Percentiles rank a stretch among this genome's conserved stretches.
phyloP scores from a whole-genome alignment of 2,888 invertebrate genomes.

The Drosophila nigricruria region DNA sequence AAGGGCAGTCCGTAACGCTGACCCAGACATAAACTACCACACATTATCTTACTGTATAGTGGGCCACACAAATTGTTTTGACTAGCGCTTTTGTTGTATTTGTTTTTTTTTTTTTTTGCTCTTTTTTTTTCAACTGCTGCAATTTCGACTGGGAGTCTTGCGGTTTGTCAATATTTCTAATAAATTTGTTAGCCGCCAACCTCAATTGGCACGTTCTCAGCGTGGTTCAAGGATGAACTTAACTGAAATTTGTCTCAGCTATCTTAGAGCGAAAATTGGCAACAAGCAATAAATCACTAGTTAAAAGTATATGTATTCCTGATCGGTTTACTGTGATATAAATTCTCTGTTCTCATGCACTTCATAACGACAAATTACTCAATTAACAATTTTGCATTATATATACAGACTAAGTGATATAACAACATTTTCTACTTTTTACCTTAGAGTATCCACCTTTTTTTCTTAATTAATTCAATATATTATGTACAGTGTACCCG shows the following conservation, averaged over 20 bases:
- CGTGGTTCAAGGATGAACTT: conserved; percentile 67
- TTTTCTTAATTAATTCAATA: conserved; percentile 40
- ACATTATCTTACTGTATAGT: conserved; percentile 47
- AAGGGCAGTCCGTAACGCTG: conserved; percentile 41
- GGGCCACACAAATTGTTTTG: conserved; percentile 31
- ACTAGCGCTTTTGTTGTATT: conserved; percentile 21
- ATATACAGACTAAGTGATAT: conserved; percentile 14
- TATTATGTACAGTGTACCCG: conserved; percentile 25
- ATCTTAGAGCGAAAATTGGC: conserved; percentile 2
- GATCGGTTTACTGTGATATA: conserved; percentile 55
- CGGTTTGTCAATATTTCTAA: conserved; percentile 70
- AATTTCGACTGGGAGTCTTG: conserved; percentile 35
- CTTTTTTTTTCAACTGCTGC: conserved; percentile 11
- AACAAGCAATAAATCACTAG: conserved; percentile 42
- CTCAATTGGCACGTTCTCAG: conserved; percentile 78
- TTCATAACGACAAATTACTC: conserved; percentile 31
- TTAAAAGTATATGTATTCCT: conserved; percentile 39
- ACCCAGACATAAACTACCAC: conserved; percentile 56
- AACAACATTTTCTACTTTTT: conserved; percentile 17
- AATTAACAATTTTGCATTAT: conserved; percentile 29
- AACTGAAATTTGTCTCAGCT: conserved; percentile 36
- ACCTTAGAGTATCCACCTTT: conserved; percentile 20
- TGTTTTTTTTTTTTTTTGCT: conserved; percentile 14
- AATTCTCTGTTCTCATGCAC: conserved; percentile 16
- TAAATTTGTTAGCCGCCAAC: conserved; percentile 61